phyloP scores from a whole-genome alignment of 2,113 vertebrate genomes.

The Shinisaurus crocodilurus region DNA sequence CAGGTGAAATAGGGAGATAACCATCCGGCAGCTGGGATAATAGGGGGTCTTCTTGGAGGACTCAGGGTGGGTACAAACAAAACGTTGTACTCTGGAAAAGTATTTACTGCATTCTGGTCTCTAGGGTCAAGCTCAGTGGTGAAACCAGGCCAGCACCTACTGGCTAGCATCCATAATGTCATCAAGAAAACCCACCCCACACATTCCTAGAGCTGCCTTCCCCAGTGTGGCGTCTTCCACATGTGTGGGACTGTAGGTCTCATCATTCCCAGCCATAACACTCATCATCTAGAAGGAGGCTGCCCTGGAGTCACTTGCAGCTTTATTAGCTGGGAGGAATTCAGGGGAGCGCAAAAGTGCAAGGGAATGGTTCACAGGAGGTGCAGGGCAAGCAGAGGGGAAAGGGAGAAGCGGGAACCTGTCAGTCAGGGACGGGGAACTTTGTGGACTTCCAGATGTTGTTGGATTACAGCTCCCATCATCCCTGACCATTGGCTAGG shows the following conservation, averaged over 20 bases:
- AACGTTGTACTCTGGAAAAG: background rate
- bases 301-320: background rate
- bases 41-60: background rate
- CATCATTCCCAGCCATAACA: no score
- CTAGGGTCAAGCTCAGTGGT: background rate
- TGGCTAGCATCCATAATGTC: background rate
- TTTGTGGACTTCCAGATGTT: no score
- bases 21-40: background rate
- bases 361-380: no score
- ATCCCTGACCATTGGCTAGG: background rate
- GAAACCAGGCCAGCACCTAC: background rate
- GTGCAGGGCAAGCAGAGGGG: no score
- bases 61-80: background rate
- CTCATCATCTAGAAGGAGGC: no score
- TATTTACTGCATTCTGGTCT: no score
- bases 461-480: background rate
- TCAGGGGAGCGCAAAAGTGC: background rate
- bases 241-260: no score
- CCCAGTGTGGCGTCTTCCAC: no score
- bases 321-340: background rate
- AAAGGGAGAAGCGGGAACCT: no score
- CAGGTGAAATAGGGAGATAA: slow-evolving; percentile 77
- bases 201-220: background rate
- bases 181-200: background rate
- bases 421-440: no score